Conservation (phyloP, 2,113 vertebrate species). For the Chloropsis cyanopogon region DNA sequence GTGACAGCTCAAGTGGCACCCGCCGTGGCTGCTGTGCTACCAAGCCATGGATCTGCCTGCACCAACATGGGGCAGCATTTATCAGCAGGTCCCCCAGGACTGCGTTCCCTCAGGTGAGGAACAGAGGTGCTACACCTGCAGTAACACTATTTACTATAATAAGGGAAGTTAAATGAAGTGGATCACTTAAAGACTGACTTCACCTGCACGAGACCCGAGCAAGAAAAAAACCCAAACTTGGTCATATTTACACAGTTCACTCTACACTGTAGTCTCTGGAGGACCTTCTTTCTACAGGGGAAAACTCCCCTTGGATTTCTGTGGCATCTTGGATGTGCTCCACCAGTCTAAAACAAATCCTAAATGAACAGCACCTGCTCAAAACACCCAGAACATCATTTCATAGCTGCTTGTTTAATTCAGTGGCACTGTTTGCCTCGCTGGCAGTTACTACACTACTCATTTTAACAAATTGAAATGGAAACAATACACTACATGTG, state of each 20-base stretch:
- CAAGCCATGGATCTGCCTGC: neutral
- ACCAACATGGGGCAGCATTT: neutral
- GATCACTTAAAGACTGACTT: neutral
- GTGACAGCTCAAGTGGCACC: neutral
- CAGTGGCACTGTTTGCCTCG: neutral
- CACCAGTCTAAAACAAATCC: neutral
- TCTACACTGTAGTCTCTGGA: neutral
- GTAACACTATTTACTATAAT: neutral
- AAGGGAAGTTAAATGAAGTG: neutral
- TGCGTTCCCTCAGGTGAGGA: accelerated
- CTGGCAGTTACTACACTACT: neutral
- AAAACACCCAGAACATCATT: neutral
- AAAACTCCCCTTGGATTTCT: neutral
- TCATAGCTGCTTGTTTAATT: neutral
- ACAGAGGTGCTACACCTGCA: neutral
- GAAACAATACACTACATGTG: neutral
- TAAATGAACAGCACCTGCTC: neutral
- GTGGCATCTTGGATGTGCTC: neutral
- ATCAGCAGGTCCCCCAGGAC: neutral
- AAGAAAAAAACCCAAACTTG: neutral
- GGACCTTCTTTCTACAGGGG: neutral
- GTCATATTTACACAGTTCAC: neutral
- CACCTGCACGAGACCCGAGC: neutral
- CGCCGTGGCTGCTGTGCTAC: accelerated
- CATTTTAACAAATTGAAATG: neutral